A percentile compares a stretch with the other conserved stretches of the same genome.
These are phyloP conservation scores for Tetragonula clypearis DNA, from an alignment of 1,140 invertebrate species.

Conservation along the genomic window DNA sequence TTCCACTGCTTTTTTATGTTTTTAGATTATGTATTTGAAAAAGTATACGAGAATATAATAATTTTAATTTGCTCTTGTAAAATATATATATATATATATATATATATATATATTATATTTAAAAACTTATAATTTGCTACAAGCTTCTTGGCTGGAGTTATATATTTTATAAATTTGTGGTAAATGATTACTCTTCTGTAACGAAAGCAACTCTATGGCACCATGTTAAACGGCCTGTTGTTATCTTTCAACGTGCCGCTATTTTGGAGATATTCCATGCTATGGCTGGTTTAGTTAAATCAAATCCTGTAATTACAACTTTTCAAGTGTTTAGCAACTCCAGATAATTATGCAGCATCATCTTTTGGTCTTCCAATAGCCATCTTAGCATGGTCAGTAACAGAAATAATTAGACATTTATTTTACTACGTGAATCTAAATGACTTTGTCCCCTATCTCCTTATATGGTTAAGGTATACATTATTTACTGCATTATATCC, in stretches of 20 bases:
- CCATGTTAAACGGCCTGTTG: conserved; percentile 85
- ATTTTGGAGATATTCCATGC: conserved; percentile 94
- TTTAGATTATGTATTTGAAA: too few species aligned
- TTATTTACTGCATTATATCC: conserved; percentile 97
- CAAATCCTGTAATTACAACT: conserved; percentile 90
- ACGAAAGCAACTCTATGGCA: conserved; percentile 84
- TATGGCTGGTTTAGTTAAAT: conserved; percentile 89
- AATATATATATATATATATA: too few species aligned
- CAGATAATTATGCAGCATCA: conserved; percentile 82
- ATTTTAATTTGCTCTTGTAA: too few species aligned
- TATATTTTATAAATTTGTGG: conserved; percentile 85
- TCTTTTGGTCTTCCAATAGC: conserved; percentile 89
- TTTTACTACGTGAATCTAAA: conserved; percentile 94
- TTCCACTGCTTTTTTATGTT: too few species aligned
- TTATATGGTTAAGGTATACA: conserved; percentile 91
- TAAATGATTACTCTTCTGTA: conserved; percentile 81
- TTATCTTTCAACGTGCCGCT: conserved; percentile 95
- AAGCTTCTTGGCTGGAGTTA: conserved; percentile 86
- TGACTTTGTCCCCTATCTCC: conserved; percentile 86
- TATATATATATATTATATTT: conserved; percentile 79
- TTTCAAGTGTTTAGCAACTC: conserved; percentile 93
- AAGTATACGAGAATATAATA: too few species aligned
- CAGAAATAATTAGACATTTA: conserved; percentile 96
- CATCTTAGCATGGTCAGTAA: conserved; percentile 94
- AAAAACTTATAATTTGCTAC: conserved; percentile 75